A percentile compares a stretch with the other conserved stretches of the same genome.
These are phyloP conservation scores for Neoaliturus tenellus DNA, from an alignment of 2,888 invertebrate genomes.

Conservation along the genomic window DNA sequence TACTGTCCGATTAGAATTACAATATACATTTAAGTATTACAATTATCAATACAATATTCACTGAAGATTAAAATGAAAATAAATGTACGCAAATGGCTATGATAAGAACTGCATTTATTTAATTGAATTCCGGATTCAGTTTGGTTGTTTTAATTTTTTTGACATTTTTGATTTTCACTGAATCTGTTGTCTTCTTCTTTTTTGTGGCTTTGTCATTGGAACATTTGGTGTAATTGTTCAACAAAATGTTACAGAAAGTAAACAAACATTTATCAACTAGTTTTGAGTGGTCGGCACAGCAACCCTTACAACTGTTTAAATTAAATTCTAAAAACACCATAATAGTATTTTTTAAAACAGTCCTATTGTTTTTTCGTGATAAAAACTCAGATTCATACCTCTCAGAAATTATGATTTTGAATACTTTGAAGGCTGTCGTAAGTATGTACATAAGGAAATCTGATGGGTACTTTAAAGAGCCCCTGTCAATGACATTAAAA, in stretches of 20 bases:
- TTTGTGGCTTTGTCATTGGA: neutral
- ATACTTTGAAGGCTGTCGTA: neutral
- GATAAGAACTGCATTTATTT: neutral
- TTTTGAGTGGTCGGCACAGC: neutral
- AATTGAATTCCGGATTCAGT: neutral
- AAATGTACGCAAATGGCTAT: too few species aligned
- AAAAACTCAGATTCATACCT: slow-evolving; percentile 2
- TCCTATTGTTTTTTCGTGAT: neutral
- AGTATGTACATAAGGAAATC: neutral
- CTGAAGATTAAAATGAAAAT: too few species aligned
- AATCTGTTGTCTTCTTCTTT: neutral
- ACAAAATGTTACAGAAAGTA: neutral
- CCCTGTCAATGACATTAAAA: neutral
- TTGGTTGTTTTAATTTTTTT: neutral
- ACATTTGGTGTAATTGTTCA: neutral
- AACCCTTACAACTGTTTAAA: neutral
- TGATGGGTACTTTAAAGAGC: neutral
- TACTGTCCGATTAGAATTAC: too few species aligned
- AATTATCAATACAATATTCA: too few species aligned
- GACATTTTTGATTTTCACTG: neutral
- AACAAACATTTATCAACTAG: neutral
- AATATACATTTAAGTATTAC: too few species aligned
- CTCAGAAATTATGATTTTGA: neutral
- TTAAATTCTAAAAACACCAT: neutral
- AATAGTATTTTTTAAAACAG: neutral